Evolutionary conservation across 2,797 vertebrate species (phyloP).

Genomic region (Zenarchopterus dispar): DNA sequence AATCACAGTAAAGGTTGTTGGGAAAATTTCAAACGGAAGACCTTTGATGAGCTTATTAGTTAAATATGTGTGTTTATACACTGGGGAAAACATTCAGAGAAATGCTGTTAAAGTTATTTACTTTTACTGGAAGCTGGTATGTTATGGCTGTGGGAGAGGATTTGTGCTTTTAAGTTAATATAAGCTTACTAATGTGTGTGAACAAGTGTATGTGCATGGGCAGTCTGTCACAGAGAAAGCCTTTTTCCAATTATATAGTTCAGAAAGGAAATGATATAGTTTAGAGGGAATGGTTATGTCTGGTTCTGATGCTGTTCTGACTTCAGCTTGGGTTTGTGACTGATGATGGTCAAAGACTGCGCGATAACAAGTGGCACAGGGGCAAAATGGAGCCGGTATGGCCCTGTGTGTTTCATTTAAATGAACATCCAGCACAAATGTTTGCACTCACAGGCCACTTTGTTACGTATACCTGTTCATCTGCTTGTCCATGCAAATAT

Average conservation of each 20-base stretch:
- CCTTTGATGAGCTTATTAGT: constrained; percentile 72
- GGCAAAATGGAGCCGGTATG: constrained; percentile 12
- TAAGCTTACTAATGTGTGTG: constrained; percentile 16
- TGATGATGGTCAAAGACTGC: constrained; percentile 47
- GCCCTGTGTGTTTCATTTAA: too few relatives aligned
- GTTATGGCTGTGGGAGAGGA: constrained; percentile 49
- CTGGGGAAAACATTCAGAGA: constrained; percentile 54
- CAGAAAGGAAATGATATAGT: neutral
- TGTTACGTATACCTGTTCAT: too few relatives aligned
- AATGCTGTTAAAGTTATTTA: constrained; percentile 59
- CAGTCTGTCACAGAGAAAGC: too few relatives aligned
- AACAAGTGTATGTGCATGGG: constrained; percentile 3
- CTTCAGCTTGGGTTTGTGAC: constrained; percentile 53
- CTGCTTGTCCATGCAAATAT: too few relatives aligned
- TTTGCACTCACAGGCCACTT: too few relatives aligned
- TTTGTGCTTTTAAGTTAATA: constrained; percentile 40
- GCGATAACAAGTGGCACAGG: constrained; percentile 52
- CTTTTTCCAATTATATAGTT: too few relatives aligned
- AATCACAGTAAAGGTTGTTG: constrained; percentile 60
- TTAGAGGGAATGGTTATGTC: neutral
- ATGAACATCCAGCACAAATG: too few relatives aligned
- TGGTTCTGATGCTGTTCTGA: constrained; percentile 7
- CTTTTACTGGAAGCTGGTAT: constrained; percentile 74
- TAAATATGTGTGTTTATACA: constrained; percentile 69
- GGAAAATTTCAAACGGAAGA: constrained; percentile 57